These are phyloP conservation scores for Pocillopora meandrina DNA, from an alignment of 92 coral and sea anemone genomes.

Conservation along the genomic window DNA sequence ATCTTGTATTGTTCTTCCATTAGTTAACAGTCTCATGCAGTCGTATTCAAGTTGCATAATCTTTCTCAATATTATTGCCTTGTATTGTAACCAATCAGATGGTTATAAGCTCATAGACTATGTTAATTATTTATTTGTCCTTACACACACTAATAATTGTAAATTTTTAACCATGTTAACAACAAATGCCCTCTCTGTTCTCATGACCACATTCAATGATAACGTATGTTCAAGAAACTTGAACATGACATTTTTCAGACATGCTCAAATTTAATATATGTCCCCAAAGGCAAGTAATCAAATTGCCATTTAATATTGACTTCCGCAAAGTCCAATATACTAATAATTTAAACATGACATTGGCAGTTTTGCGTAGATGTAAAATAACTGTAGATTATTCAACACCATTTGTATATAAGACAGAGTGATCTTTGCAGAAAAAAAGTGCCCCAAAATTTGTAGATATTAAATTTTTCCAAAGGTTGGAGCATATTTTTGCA, in stretches of 20 bases:
- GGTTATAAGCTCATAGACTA: background rate
- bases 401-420: background rate
- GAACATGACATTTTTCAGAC: background rate
- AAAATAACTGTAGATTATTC: background rate
- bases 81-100: constrained; percentile 16
- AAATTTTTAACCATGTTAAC: constrained; percentile 5
- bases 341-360: background rate
- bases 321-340: background rate
- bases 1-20: background rate
- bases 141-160: background rate
- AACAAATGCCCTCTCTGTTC: background rate
- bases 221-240: background rate
- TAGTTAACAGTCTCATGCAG: background rate
- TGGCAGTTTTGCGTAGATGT: background rate
- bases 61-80: background rate
- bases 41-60: background rate
- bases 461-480: constrained; percentile 11
- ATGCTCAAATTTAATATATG: background rate
- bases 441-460: constrained; percentile 15
- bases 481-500: constrained; percentile 9
- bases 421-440: background rate
- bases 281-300: background rate
- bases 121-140: constrained; percentile 36
- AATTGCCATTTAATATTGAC: background rate
- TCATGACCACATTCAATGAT: background rate